phyloP scores from a whole-genome alignment of 2,888 invertebrate species.

The Xestia xanthographa region DNA sequence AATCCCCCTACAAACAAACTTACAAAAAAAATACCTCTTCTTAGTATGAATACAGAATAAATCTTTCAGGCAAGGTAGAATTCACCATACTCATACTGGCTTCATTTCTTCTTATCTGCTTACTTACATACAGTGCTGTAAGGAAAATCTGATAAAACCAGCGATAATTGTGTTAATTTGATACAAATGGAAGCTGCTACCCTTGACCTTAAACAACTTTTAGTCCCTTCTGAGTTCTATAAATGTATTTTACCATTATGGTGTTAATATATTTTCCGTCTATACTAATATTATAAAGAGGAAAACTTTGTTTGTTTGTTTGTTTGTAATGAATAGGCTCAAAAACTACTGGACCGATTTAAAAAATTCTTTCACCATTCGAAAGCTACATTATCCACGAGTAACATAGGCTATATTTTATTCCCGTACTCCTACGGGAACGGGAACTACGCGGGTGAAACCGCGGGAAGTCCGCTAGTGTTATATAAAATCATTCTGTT shows the following conservation, averaged over 20 bases:
- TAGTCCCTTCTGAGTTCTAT: not conserved
- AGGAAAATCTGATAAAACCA: slow-evolving; percentile 20
- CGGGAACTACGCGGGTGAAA: too few relatives aligned
- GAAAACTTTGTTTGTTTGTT: too few relatives aligned
- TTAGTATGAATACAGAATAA: not conserved
- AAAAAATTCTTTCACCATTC: too few relatives aligned
- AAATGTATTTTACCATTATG: not conserved
- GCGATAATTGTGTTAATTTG: slow-evolving; percentile 20
- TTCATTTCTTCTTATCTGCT: not conserved
- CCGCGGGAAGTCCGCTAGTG: too few relatives aligned
- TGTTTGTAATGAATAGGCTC: too few relatives aligned
- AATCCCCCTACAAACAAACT: not conserved
- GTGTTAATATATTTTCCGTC: not conserved
- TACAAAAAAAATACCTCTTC: not conserved
- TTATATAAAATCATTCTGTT: not conserved
- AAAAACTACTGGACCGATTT: too few relatives aligned
- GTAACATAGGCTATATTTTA: too few relatives aligned
- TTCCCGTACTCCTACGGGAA: too few relatives aligned
- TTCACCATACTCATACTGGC: not conserved
- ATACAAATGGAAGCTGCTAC: not conserved
- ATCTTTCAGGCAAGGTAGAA: not conserved
- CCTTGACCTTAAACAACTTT: slow-evolving; percentile 28
- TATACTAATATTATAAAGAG: too few relatives aligned
- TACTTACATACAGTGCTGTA: not conserved
- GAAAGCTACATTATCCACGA: too few relatives aligned